phyloP scores from a whole-genome alignment of 2,888 invertebrate species.

The Carterocephalus palaemon region DNA sequence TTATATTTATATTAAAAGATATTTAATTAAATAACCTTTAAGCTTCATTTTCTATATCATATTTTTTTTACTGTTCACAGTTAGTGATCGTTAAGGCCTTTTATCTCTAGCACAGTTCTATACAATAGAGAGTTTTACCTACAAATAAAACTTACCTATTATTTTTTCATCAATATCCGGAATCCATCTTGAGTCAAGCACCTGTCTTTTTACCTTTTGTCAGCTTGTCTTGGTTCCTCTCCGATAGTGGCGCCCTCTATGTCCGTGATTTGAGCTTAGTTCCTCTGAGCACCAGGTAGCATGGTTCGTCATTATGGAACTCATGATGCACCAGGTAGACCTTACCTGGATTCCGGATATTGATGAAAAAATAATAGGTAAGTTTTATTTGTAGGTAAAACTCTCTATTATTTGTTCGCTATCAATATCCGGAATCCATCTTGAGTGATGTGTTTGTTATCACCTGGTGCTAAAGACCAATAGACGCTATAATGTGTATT shows the following conservation, averaged over 20 bases:
- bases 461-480: conserved; percentile 19
- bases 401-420: conserved; percentile 26
- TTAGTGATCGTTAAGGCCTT: no score
- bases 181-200: no score
- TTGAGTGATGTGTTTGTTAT: conserved; percentile 29
- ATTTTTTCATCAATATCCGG: no score
- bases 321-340: conserved; percentile 23
- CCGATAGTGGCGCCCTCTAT: no score
- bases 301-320: not conserved
- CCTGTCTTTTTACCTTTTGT: no score
- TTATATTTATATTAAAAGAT: no score
- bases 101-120: no score
- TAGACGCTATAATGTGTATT: conserved; percentile 21
- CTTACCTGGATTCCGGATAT: conserved; percentile 27
- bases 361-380: conserved; percentile 17
- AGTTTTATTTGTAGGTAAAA: conserved; percentile 24
- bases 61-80: no score
- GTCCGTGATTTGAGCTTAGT: not conserved
- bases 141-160: not conserved
- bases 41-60: no score
- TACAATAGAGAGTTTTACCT: not conserved
- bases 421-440: conserved; percentile 27
- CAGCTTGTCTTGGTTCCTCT: no score
- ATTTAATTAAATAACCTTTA: no score
- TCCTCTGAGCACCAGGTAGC: not conserved